Base-by-base conservation (phyloP, 2,888 invertebrate genomes). In the Germaria angustata region DNA sequence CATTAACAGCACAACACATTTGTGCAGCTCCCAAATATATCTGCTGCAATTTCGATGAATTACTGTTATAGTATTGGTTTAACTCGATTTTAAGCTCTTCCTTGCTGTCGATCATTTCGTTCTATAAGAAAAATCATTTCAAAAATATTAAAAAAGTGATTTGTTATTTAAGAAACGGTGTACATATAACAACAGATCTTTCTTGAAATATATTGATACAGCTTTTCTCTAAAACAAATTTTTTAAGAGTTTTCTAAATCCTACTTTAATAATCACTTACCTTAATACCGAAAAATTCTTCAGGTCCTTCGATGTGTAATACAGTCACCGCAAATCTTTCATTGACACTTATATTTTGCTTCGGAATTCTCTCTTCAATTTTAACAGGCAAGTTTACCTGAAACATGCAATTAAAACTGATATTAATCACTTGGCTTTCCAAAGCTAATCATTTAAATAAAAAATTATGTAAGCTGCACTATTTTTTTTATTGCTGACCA, bases 281-380 rank as follows among this genome's bases (percentile, higher is more conserved):
- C 91, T 94, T 93, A 85, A 94, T 93, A 0, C 95, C 93, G 88
- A 92, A 95, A 88, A 96, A 94, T 79, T 93, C 92, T 85, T 93
- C 92, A 0, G 95, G 95, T 87, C 93, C 93, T 24, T 93, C 91
- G 1, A 95, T 91, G 84, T 93, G 92, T 0, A 93, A 92, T 51
- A 95, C 90, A 73, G 92, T 89, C 0, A 94, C 93, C 13, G 92
- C 89, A 59, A 89, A 68, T 11, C 87, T 81, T 28, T 88, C 86
- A 0, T 88, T 88, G 2, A 41, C 11, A 7, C 84, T 83, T 1
- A 88, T 85, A 1, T 61, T 32, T 71, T 81, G 78, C 41, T 85
- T 87, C 3, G 85, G 84, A 28, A 88, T 76, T 24, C 85, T 84
- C 7, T 87, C 84, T 24, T 85, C 85, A 13, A 85, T 84, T 72